phyloP scores from a whole-genome alignment of 1,140 invertebrate genomes.

The Bombus pyrosoma region DNA sequence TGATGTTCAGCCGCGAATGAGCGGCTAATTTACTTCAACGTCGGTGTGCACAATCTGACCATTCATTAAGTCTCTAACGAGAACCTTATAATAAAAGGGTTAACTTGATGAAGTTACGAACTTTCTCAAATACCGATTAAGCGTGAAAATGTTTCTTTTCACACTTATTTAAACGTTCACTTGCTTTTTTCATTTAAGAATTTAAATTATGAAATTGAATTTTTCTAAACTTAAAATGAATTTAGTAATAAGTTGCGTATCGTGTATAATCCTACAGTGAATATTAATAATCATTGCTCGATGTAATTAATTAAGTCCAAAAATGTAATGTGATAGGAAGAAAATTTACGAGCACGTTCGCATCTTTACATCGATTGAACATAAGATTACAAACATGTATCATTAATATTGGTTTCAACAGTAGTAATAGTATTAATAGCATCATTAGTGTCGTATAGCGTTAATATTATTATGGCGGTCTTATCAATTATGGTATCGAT shows the following conservation, averaged over 20 bases:
- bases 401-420: not conserved
- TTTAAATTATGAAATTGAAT: not conserved
- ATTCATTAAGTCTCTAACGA: constrained; percentile 42
- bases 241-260: too few species aligned
- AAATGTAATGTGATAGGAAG: not conserved
- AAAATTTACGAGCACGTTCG: not conserved
- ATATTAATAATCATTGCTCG: not conserved
- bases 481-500: not conserved
- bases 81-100: constrained; percentile 22
- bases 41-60: not conserved
- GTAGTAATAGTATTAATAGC: not conserved
- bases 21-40: constrained; percentile 33
- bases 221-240: not conserved
- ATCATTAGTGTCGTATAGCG: not conserved
- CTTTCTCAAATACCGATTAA: not conserved
- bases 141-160: not conserved
- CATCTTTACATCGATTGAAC: not conserved
- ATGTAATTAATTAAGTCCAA: not conserved
- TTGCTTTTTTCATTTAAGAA: not conserved
- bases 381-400: not conserved
- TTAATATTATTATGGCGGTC: not conserved
- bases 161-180: too few species aligned
- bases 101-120: not conserved
- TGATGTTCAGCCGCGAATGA: constrained; percentile 34
- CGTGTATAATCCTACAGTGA: too few species aligned